Base-by-base conservation (phyloP, 2,797 vertebrate species). In the Clamator glandarius region DNA sequence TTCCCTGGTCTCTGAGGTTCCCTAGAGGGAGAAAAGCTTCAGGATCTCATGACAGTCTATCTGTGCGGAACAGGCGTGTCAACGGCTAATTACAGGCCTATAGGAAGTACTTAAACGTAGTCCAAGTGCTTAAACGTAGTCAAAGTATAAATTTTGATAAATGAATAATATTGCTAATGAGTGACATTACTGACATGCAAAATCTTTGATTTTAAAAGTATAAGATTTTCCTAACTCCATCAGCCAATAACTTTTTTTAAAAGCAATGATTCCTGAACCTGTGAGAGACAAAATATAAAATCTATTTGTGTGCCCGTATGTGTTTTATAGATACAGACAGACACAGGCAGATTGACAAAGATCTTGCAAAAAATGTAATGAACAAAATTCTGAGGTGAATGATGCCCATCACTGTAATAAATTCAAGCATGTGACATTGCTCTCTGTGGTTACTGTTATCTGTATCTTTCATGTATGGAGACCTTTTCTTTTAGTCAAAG, bases 71-170 rank as follows among this genome's bases (percentile, higher is more conserved):
- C 5, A 73, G 68, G 46, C 55, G 78, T 29, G 54, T 85, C 93
- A 93, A 15, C 24, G 87, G 48, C 78, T 70, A 93, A 95, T 92
- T 96, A 92, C 42, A 91, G 74, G 57, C 66, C 46, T 63, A 67
- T 36, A 91, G 75, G 84, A 95, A 95, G 76, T 87, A 83, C 74
- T 89, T 93, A 91, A 69, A 67, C 77, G 62, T 5, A 39, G 39
- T 39, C 12, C 39, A 95, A 95, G 76, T 87, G 83, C 74, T 89
- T 93, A 91, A 69, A 67, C 77, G 62, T 5, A 92, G 59, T 39
- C 70, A 24, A 81, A 87, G 72, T 62, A 89, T 80, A 90, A 87
- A 95, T 80, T 80, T 83, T 85, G 84, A 92, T 75, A 87, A 89
- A 76, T 84, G 24, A 95, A 74, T 74, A 87, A 76, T 82, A 82